Base-by-base conservation (phyloP, 2,888 invertebrate species). In the Gnatocerus cornutus region DNA sequence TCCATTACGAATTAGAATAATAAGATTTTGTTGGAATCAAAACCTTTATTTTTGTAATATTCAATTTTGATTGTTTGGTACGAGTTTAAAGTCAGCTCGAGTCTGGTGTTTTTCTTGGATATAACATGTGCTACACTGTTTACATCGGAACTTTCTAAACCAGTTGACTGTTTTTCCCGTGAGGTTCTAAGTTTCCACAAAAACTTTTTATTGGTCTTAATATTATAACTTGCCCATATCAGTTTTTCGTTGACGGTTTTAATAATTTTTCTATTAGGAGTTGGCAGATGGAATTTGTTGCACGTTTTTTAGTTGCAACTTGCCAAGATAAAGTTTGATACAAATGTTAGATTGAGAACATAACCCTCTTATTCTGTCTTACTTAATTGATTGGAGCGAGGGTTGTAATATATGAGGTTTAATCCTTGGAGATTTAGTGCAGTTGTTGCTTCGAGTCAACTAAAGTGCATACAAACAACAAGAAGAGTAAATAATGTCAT, bases 111-210 rank as follows among this genome's bases (percentile, higher is more conserved):
- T 33, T 33, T 33, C 9, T 33, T 33, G 3, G 7, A 33, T 4
- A n/a, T 33, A 33, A n/a, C 33, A 33, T 33, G 33, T n/a, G 33
- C n/a, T 33, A 33, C 33, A 33, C n/a, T 33, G 33, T 33, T 33
- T 33, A 33, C 33, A 33, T 4, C n/a, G 21, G 33, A 33, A 33
- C 33, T 33, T 33, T 33, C 7, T 33, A 33, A 33, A 33, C 9
- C 33, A 33, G 33, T 33, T 21, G 21, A 21, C 21, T 21, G 21
- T 33, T 33, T 33, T 33, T 33, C 33, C 33, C 9, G 33, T 33
- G 33, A 33, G n/a, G 33, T 33, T 33, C 33, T 33, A 9, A 33
- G n/a, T 33, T 33, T 33, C 7, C 7, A 33, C 7, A 33, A 33
- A 33, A 33, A 33, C 33, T 33, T 33, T 33, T 7, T 33, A 33